phyloP scores from a whole-genome alignment of 2,113 vertebrate species.

The Rhineura floridana region DNA sequence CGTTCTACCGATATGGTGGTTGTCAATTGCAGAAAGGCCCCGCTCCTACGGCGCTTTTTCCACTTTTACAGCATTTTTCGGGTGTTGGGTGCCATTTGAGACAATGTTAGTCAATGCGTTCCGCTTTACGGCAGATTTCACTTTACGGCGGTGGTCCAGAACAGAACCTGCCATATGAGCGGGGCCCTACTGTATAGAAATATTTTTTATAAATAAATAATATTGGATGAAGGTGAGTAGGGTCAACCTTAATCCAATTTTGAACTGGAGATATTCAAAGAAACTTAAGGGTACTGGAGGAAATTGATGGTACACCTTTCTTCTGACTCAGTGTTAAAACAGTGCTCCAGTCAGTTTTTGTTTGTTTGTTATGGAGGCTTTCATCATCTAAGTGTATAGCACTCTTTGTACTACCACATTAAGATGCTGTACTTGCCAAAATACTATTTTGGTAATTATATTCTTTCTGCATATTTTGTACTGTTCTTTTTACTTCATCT shows the following conservation, averaged over 20 bases:
- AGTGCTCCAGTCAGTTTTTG: fast-evolving
- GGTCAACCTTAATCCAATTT: background rate
- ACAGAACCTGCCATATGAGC: no score
- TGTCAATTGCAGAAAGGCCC: no score
- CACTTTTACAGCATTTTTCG: no score
- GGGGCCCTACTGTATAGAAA: no score
- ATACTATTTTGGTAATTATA: conserved; percentile 7
- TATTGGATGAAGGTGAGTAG: background rate
- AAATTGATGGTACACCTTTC: background rate
- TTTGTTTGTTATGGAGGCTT: background rate
- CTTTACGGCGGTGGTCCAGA: no score
- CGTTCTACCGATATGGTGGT: no score
- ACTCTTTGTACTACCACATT: background rate
- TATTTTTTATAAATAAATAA: no score
- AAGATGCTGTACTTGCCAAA: background rate
- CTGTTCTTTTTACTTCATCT: background rate
- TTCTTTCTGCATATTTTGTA: background rate
- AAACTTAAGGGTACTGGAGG: background rate
- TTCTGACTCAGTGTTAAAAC: background rate
- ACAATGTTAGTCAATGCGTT: no score
- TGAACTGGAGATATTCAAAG: background rate
- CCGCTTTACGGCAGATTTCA: no score
- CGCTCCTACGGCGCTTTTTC: no score
- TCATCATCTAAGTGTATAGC: background rate
- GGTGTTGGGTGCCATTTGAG: no score